Percentiles rank a stretch among this genome's conserved stretches.
Evolutionary conservation across 37 sponge, comb jelly and placozoan species (phyloP).

Genomic region (Aplysina aerophoba): DNA sequence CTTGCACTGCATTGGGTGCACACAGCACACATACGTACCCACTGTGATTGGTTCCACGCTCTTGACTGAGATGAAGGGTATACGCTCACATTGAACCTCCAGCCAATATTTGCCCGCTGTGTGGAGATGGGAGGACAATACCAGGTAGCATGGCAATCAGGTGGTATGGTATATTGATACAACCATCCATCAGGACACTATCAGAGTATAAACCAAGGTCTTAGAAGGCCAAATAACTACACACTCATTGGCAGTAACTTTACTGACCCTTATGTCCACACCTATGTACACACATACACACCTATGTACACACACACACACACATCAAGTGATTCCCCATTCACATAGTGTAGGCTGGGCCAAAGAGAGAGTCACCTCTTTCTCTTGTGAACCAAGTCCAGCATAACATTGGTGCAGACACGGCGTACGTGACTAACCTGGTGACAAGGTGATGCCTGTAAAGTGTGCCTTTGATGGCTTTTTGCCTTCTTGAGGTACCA

Average conservation of each 20-base stretch:
- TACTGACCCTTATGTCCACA: not conserved
- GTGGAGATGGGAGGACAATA: not conserved
- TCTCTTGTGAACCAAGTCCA: too few relatives aligned
- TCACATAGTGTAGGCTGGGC: too few relatives aligned
- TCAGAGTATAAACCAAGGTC: too few relatives aligned
- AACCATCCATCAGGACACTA: too few relatives aligned
- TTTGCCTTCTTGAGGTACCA: conserved; percentile 55
- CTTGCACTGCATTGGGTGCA: not conserved
- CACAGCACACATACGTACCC: conserved; percentile 43
- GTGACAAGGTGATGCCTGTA: conserved; percentile 51
- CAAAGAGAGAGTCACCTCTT: too few relatives aligned
- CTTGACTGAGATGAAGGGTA: conserved; percentile 38
- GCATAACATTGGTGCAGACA: too few relatives aligned
- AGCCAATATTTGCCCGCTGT: conserved; percentile 71
- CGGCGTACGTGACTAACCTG: too few relatives aligned
- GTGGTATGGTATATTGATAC: too few relatives aligned
- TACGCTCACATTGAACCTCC: conserved; percentile 56
- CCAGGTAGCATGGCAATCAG: too few relatives aligned
- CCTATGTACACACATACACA: not conserved
- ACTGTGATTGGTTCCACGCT: conserved; percentile 55
- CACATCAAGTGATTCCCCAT: too few relatives aligned
- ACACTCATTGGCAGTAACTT: not conserved
- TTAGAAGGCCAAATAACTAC: not conserved
- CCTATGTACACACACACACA: not conserved
- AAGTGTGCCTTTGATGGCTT: conserved; percentile 69